Evolutionary conservation across 2,113 vertebrate species (phyloP), one percentile per base, ranked within the genome.

Genomic region (Hyla sarda): DNA sequence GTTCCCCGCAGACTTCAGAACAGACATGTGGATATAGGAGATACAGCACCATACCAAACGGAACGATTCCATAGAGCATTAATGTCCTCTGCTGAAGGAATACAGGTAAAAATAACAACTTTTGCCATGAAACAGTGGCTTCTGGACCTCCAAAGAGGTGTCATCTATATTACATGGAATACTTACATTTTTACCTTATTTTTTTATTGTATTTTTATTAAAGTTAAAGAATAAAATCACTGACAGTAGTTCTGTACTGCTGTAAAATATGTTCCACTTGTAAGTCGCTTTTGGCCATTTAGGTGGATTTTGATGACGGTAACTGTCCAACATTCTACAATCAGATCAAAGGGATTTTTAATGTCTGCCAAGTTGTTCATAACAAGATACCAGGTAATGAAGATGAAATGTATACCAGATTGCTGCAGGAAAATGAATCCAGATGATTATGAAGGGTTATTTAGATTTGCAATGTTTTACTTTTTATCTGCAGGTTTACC

Each of bases 271-370:
- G 47, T 23, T 50, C 17, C 13, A 17, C 7, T 76, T 50, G 17
- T 47, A n/a, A 30, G 30, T 45, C 54, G 23, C 17, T 85, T 65
- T 21, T 19, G 14, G 52, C 11, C 69, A 82, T 54, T 52, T 87
- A 95, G 94, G 90, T 95, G 73, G 95, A 96, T 90, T 96, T 95
- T 85, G 94, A 95, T 87, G 94, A 95, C 88, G 93, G 94, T 12
- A 96, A 95, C 86, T 95, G 94, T 47, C 94, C 93, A 0, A 94
- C 93, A 0, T 96, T 90, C 86, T 83, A 84, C 90, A 96, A 95
- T 89, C 95, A 95, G 89, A 93, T 95, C 75, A 95, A 92, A 89
- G 94, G 94, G 50, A 92, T 96, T 88, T 89, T 91, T 88, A 96
- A 94, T 67, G 90, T 96, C 23, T 89, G 88, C 54, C 91, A 90